Percentiles rank a stretch among this genome's conserved stretches.
Conservation (phyloP, 2,797 vertebrate species). For the Botia kubotai region DNA sequence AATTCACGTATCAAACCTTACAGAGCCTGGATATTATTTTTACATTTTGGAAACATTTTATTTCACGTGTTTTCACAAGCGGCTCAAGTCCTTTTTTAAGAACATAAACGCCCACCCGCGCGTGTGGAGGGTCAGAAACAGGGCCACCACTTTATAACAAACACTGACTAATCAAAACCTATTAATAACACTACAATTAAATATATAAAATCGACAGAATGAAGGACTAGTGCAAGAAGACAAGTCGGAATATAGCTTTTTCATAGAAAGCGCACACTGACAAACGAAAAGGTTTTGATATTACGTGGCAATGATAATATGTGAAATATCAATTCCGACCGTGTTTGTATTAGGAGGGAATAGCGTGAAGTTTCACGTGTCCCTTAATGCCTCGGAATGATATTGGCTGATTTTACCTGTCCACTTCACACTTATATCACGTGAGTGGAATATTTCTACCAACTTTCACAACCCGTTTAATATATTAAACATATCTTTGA, state of each 20-base stretch:
- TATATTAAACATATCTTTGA: neutral
- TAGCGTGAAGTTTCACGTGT: neutral
- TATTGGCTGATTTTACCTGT: conserved; percentile 41
- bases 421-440: conserved; percentile 19
- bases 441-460: conserved; percentile 20
- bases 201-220: neutral
- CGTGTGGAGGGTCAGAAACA: conserved; percentile 35
- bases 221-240: neutral
- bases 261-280: neutral
- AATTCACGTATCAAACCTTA: neutral
- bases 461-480: neutral
- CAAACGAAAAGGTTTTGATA: conserved; percentile 8
- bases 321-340: neutral
- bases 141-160: conserved; percentile 20
- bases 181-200: neutral
- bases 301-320: neutral
- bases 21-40: neutral
- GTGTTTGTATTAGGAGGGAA: neutral
- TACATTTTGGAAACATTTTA: neutral
- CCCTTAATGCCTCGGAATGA: conserved; percentile 15
- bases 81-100: conserved; percentile 24
- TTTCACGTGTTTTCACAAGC: conserved; percentile 18
- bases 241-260: neutral
- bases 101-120: conserved; percentile 53
- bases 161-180: conserved; percentile 47